A percentile compares a stretch with the other conserved stretches of the same genome.
phyloP scores from a whole-genome alignment of 2,113 vertebrate genomes.

The Lasiurus borealis region DNA sequence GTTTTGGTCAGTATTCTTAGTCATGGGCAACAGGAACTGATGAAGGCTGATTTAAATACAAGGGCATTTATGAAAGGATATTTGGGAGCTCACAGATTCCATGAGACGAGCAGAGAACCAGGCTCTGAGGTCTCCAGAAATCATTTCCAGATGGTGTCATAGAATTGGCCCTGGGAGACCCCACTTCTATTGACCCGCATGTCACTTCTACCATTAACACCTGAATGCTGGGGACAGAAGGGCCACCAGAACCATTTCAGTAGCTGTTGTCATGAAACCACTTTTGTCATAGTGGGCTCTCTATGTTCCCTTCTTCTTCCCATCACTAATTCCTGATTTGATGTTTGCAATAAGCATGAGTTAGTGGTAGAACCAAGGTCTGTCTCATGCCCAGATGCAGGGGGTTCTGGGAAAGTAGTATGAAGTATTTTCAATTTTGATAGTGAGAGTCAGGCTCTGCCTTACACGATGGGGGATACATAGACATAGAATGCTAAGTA shows the following conservation, averaged over 20 bases:
- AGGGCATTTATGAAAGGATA: neutral
- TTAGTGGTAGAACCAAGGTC: neutral
- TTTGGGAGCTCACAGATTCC: neutral
- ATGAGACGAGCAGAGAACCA: neutral
- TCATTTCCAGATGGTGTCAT: too few species aligned
- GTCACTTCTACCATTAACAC: neutral
- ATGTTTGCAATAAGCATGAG: neutral
- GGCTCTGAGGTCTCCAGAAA: neutral
- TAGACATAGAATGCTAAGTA: neutral
- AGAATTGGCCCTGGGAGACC: neutral
- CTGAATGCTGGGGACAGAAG: neutral
- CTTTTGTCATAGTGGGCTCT: neutral
- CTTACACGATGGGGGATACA: neutral
- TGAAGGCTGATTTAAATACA: neutral
- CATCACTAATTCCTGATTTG: neutral
- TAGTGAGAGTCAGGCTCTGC: neutral
- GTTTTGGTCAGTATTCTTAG: neutral
- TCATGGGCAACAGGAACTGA: neutral
- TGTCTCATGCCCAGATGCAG: neutral
- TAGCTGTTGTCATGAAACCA: neutral
- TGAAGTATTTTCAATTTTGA: neutral
- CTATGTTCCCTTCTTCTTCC: neutral
- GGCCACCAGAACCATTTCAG: neutral
- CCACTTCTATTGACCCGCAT: fast-evolving
- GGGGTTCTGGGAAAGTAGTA: neutral